A percentile compares a stretch with the other conserved stretches of the same genome.
These are phyloP conservation scores for Smutsia gigantea DNA, from an alignment of 2,797 vertebrate genomes.

Conservation along the genomic window DNA sequence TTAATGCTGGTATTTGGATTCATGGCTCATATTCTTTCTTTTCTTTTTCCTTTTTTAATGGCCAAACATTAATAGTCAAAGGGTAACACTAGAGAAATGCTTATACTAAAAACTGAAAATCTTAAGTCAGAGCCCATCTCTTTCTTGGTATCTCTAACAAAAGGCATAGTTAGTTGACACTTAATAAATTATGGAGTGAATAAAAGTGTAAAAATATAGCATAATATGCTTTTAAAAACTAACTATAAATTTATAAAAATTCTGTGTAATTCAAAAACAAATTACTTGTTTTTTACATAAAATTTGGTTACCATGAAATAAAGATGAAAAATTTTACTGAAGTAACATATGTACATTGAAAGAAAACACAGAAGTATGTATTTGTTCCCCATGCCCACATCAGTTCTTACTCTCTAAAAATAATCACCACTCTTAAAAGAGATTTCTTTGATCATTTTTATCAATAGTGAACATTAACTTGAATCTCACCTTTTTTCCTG, in stretches of 20 bases:
- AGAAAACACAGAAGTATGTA: background rate
- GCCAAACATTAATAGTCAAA: background rate
- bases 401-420: background rate
- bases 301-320: background rate
- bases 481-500: background rate
- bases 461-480: background rate
- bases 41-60: background rate
- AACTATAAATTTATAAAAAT: background rate
- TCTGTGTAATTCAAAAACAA: background rate
- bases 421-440: background rate
- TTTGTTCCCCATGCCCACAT: background rate
- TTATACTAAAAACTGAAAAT: background rate
- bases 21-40: too few relatives aligned
- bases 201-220: background rate
- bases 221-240: background rate
- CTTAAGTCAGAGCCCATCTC: background rate
- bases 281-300: background rate
- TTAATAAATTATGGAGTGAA: background rate
- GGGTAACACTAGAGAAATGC: background rate
- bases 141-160: background rate
- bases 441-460: background rate
- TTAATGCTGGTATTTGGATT: background rate
- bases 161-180: background rate
- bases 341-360: background rate
- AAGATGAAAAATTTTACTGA: background rate